A percentile compares a stretch with the other conserved stretches of the same genome.
These are phyloP conservation scores for Oreonectes daqikongensis DNA, from an alignment of 2,797 vertebrate genomes.

Conservation along the genomic window DNA sequence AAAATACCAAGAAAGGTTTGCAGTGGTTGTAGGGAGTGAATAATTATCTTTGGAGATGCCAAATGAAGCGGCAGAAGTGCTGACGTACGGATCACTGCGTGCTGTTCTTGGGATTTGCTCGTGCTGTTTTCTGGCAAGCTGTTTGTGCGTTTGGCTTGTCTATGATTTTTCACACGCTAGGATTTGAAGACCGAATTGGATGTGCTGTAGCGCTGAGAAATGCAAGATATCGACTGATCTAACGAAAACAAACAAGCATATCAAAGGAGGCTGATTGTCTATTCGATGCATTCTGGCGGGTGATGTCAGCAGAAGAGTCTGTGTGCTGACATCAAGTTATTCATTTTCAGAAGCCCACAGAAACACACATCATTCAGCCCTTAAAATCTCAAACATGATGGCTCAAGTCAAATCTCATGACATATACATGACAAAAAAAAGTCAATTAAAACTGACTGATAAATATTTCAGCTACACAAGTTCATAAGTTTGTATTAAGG, in stretches of 20 bases:
- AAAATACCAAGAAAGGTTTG: background rate
- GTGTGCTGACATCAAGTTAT: conserved; percentile 1
- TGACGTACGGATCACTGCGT: conserved; percentile 4
- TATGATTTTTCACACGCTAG: background rate
- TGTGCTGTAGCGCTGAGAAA: background rate
- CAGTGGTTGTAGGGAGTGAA: background rate
- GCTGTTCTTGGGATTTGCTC: conserved; percentile 10
- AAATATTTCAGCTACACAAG: no score
- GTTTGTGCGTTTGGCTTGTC: background rate
- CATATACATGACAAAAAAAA: no score
- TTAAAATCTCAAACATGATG: background rate
- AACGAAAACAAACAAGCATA: background rate
- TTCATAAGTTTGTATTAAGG: no score
- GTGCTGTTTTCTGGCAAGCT: background rate
- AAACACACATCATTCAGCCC: conserved; percentile 3
- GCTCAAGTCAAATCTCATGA: background rate
- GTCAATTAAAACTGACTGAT: no score
- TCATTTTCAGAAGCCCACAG: conserved; percentile 34
- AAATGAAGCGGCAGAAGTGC: conserved; percentile 8
- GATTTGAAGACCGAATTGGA: conserved; percentile 5
- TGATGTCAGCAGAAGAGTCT: background rate
- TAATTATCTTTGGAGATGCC: conserved; percentile 28
- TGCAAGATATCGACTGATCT: background rate
- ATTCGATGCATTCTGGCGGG: background rate
- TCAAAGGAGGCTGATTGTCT: background rate